Conservation (phyloP, 1,140 invertebrate species). For the Drosophila biarmipes region DNA sequence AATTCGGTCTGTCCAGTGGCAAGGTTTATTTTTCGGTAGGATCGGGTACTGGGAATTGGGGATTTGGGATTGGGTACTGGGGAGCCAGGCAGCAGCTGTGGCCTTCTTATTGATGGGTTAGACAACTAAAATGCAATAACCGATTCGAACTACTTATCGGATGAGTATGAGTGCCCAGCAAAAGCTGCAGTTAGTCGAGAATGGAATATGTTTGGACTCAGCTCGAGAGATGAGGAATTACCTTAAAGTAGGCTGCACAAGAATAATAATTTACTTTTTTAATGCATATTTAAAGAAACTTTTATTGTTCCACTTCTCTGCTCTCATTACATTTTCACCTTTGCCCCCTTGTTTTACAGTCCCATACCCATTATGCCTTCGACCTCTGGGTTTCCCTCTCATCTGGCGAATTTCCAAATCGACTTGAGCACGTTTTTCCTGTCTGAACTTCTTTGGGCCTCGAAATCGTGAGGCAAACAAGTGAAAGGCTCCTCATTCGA, state of each 20-base stretch:
- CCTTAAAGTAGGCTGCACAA: too few species aligned
- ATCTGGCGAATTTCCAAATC: constrained; percentile 47
- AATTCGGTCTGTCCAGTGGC: constrained; percentile 58
- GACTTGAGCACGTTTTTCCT: constrained; percentile 67
- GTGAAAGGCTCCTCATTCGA: constrained; percentile 38
- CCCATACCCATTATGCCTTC: not conserved
- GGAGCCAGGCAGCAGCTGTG: constrained; percentile 31
- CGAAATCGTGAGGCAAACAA: constrained; percentile 20
- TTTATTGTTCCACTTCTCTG: not conserved
- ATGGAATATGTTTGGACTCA: not conserved
- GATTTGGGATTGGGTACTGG: not conserved
- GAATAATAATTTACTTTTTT: too few species aligned
- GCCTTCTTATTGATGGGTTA: constrained; percentile 68
- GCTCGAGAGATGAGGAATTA: too few species aligned
- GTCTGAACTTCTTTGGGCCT: constrained; percentile 27
- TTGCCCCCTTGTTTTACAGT: not conserved
- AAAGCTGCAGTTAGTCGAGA: constrained; percentile 5
- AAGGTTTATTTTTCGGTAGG: constrained; percentile 22
- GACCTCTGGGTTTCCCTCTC: constrained; percentile 12
- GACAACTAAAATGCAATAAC: constrained; percentile 68
- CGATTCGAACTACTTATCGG: constrained; percentile 52
- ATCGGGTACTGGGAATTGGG: not conserved
- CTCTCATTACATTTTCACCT: not conserved
- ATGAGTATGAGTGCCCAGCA: constrained; percentile 7
- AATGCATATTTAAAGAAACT: not conserved